phyloP scores from a whole-genome alignment of 2,797 vertebrate genomes.

The Fratercula arctica region DNA sequence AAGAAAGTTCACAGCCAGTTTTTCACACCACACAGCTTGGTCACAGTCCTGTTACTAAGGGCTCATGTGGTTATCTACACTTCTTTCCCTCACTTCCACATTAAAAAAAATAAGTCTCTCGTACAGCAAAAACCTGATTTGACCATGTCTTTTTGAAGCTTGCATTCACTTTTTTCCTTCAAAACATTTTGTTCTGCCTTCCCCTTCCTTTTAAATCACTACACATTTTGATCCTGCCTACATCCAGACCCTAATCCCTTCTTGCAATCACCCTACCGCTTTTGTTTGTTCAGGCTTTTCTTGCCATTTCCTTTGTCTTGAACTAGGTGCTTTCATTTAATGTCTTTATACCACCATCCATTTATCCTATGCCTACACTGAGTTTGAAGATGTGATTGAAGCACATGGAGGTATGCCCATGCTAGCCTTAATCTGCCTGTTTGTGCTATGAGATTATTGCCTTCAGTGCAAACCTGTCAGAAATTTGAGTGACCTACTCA shows the following conservation, averaged over 20 bases:
- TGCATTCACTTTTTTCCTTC: background rate
- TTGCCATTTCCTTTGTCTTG: background rate
- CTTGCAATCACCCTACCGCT: background rate
- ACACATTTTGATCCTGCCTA: background rate
- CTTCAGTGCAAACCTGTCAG: background rate
- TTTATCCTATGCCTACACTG: background rate
- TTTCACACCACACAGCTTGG: constrained; percentile 18
- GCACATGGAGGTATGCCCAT: background rate
- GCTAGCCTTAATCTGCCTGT: background rate
- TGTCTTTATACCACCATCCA: background rate
- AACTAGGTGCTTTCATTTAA: background rate
- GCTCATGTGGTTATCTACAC: constrained; percentile 5
- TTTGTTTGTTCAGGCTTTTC: constrained; percentile 21
- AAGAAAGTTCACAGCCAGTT: background rate
- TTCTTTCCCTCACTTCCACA: background rate
- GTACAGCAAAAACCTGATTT: background rate
- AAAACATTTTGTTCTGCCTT: constrained; percentile 29
- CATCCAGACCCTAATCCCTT: background rate
- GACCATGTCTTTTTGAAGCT: background rate
- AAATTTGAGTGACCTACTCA: background rate
- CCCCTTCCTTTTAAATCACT: background rate
- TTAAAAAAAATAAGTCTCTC: background rate
- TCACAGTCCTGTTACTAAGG: background rate
- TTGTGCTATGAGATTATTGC: background rate
- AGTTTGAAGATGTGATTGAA: background rate